Evolutionary conservation across 2,888 invertebrate genomes (phyloP).

Genomic region (Cephus sareptanus): DNA sequence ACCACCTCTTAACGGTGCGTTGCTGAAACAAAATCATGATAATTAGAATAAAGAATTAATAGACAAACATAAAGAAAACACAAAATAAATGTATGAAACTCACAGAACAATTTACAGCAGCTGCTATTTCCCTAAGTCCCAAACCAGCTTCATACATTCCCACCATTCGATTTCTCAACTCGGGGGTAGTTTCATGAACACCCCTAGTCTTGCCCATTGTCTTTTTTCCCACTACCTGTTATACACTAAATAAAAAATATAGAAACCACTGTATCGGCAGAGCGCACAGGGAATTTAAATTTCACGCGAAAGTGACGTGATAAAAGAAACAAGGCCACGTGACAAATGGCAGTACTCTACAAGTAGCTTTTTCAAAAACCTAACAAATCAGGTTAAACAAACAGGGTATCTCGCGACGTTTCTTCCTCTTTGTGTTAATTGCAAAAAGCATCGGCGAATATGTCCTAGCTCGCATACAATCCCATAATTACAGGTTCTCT

Average conservation of each 20-base stretch:
- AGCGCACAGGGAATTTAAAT: conserved; percentile 35
- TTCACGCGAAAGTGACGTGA: conserved; percentile 45
- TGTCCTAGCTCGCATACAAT: background rate
- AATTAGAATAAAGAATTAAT: background rate
- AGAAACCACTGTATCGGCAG: background rate
- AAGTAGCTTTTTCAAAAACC: conserved; percentile 15
- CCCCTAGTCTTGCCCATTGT: conserved; percentile 63
- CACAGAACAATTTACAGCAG: conserved; percentile 62
- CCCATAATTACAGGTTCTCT: background rate
- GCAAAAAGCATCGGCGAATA: background rate
- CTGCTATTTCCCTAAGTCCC: conserved; percentile 60
- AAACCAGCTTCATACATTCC: conserved; percentile 64
- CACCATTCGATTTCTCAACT: conserved; percentile 62
- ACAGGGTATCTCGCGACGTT: background rate
- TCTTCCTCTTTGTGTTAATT: background rate
- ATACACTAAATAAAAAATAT: background rate
- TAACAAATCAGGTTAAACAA: conserved; percentile 23
- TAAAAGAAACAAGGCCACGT: conserved; percentile 41
- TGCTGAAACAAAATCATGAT: conserved; percentile 43
- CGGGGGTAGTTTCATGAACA: conserved; percentile 63
- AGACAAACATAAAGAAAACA: background rate
- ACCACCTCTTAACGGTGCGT: conserved; percentile 63
- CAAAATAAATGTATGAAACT: conserved; percentile 16
- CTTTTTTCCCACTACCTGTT: background rate
- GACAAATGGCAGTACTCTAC: conserved; percentile 40